Evolutionary conservation across 2,888 invertebrate genomes (phyloP).

Genomic region (Tinea semifulvella): DNA sequence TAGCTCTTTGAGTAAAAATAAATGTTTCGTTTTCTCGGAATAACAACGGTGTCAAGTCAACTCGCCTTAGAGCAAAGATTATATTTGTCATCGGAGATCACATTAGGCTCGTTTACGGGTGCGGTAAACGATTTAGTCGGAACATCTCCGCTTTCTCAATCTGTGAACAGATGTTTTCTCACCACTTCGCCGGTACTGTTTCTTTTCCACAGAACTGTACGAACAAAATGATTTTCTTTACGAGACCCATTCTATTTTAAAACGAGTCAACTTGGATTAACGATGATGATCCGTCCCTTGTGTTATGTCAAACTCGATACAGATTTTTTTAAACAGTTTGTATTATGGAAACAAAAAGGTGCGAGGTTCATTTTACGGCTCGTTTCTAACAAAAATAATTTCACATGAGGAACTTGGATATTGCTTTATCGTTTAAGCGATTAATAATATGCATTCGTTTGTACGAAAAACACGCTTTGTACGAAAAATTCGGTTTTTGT

Average conservation of each 20-base stretch:
- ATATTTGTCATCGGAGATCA: slow-evolving; percentile 60
- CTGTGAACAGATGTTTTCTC: slow-evolving; percentile 51
- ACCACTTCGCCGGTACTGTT: slow-evolving; percentile 32
- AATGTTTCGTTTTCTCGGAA: slow-evolving; percentile 59
- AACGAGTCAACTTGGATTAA: slow-evolving; percentile 4
- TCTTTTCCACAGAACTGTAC: slow-evolving; percentile 35
- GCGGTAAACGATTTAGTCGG: slow-evolving; percentile 47
- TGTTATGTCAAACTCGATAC: background rate
- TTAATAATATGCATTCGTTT: too few species aligned
- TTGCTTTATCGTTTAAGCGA: too few species aligned
- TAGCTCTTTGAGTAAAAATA: slow-evolving; percentile 64
- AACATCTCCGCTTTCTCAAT: slow-evolving; percentile 8
- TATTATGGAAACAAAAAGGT: too few species aligned
- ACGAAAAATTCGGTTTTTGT: too few species aligned
- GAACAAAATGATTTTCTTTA: slow-evolving; percentile 30
- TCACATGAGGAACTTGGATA: too few species aligned
- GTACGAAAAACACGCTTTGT: too few species aligned
- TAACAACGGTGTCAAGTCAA: slow-evolving; percentile 61
- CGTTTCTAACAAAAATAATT: too few species aligned
- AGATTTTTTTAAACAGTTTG: too few species aligned
- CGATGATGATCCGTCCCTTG: background rate
- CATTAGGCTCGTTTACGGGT: slow-evolving; percentile 53
- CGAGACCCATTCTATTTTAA: slow-evolving; percentile 4
- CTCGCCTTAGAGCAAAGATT: slow-evolving; percentile 58
- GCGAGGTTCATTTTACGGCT: too few species aligned